A percentile compares a stretch with the other conserved stretches of the same genome.
These are phyloP conservation scores for Temnothorax longispinosus DNA, from an alignment of 1,140 invertebrate species.

Conservation along the genomic window DNA sequence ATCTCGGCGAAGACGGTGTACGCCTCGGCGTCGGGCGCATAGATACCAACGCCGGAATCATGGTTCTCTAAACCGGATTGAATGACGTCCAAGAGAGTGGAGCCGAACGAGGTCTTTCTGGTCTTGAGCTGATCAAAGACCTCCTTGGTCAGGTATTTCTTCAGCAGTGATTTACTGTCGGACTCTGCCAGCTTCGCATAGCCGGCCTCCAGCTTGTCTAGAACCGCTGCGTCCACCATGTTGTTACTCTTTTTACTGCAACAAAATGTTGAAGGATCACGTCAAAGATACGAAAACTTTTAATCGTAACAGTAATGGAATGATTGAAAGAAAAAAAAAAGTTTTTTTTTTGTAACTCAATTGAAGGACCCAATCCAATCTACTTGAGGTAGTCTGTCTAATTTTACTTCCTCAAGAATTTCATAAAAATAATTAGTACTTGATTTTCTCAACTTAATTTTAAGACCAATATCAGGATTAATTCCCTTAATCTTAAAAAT, in stretches of 20 bases:
- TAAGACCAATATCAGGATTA: constrained; percentile 5
- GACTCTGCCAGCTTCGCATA: constrained; percentile 95
- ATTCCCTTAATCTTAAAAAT: background rate
- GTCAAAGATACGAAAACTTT: background rate
- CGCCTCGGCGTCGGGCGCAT: constrained; percentile 97
- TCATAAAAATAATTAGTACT: background rate
- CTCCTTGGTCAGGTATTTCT: constrained; percentile 96
- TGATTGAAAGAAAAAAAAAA: background rate
- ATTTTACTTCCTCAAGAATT: background rate
- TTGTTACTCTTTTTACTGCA: constrained; percentile 88
- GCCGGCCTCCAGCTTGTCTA: constrained; percentile 96
- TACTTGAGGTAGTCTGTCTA: background rate
- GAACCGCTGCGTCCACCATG: constrained; percentile 94
- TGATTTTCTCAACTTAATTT: background rate
- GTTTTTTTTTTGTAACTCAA: background rate
- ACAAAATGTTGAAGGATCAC: constrained; percentile 63
- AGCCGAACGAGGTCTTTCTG: constrained; percentile 96
- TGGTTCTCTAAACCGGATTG: constrained; percentile 96
- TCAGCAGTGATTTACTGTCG: constrained; percentile 97
- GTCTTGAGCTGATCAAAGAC: constrained; percentile 96
- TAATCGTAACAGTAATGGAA: background rate
- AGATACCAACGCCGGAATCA: constrained; percentile 97
- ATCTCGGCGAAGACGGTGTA: constrained; percentile 96
- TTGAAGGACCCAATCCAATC: background rate
- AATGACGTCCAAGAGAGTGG: constrained; percentile 95